Evolutionary conservation across 2,113 vertebrate genomes (phyloP).

Genomic region (Cairina moschata): DNA sequence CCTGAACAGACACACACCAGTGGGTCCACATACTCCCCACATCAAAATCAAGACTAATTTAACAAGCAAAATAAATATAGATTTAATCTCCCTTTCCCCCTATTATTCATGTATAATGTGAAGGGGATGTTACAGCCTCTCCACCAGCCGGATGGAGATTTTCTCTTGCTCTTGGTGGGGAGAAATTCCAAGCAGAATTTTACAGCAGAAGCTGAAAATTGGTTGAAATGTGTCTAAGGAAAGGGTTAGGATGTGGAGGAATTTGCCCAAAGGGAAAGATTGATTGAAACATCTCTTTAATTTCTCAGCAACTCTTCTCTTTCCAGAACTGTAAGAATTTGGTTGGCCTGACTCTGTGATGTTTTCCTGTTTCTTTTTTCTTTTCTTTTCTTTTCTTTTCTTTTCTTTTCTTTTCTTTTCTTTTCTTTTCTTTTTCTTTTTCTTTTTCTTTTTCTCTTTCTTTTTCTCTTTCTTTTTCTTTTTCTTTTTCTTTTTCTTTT

Average conservation of each 20-base stretch:
- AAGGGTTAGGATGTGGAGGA: background rate
- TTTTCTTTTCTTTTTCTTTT: no score
- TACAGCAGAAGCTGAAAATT: background rate
- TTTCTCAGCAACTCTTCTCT: background rate
- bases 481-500: no score
- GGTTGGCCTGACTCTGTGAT: background rate
- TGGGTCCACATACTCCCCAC: accelerated
- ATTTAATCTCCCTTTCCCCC: background rate
- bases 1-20: background rate
- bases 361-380: background rate
- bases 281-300: background rate
- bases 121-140: background rate
- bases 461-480: no score
- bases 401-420: no score
- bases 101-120: background rate
- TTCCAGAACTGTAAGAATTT: background rate
- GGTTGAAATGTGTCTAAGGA: background rate
- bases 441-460: no score
- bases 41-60: background rate
- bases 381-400: no score
- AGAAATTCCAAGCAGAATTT: background rate
- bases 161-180: background rate
- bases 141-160: background rate
- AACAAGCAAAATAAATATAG: background rate
- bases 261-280: background rate